Evolutionary conservation across 2,888 invertebrate genomes (phyloP).

Genomic region (Drosophila engyochracea): DNA sequence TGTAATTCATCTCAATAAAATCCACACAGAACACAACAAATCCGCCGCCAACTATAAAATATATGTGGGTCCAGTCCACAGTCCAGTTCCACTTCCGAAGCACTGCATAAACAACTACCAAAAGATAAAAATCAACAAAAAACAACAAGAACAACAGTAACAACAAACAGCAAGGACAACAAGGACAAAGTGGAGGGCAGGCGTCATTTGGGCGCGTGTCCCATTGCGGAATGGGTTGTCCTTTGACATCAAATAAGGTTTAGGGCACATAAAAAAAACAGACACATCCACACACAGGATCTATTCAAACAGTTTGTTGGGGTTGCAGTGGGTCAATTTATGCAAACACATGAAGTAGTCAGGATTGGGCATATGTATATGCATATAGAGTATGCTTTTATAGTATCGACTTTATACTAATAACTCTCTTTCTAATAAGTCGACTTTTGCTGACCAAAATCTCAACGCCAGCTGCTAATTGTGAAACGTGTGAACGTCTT

Average conservation of each 20-base stretch:
- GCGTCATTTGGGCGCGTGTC: conserved; percentile 64
- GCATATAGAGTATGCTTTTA: background rate
- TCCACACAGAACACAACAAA: conserved; percentile 59
- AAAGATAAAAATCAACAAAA: conserved; percentile 47
- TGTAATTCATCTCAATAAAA: conserved; percentile 80
- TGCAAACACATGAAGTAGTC: conserved; percentile 47
- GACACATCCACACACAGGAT: background rate
- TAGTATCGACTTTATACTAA: background rate
- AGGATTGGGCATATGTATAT: background rate
- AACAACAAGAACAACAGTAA: background rate
- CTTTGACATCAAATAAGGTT: conserved; percentile 58
- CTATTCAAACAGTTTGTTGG: conserved; percentile 14
- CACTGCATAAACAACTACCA: conserved; percentile 69
- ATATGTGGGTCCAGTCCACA: conserved; percentile 34
- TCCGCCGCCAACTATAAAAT: conserved; percentile 74
- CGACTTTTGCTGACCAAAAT: conserved; percentile 13
- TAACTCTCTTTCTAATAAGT: conserved; percentile 27
- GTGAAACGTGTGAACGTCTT: conserved; percentile 77
- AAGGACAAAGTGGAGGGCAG: conserved; percentile 21
- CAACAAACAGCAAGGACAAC: conserved; percentile 13
- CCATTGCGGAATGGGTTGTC: conserved; percentile 64
- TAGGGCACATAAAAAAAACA: conserved; percentile 30
- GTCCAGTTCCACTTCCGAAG: conserved; percentile 29
- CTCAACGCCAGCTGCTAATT: conserved; percentile 76
- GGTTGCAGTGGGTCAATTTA: conserved; percentile 56